Percentiles rank a stretch among this genome's conserved stretches.
These are phyloP conservation scores for Epizoanthus illoricatus DNA, from an alignment of 92 coral and sea anemone species.

Conservation along the genomic window DNA sequence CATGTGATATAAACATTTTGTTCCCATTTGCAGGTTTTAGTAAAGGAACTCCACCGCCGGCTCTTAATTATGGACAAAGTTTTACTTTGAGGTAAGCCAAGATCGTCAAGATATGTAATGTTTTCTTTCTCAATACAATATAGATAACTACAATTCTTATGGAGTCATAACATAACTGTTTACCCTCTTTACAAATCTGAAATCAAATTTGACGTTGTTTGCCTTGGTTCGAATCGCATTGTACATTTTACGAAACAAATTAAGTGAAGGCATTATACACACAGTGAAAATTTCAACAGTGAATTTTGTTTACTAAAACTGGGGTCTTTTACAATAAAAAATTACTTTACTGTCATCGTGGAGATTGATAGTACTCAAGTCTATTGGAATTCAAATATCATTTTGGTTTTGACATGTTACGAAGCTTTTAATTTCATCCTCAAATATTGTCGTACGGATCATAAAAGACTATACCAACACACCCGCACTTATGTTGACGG, in stretches of 20 bases:
- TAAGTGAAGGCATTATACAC: no score
- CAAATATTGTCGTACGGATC: constrained; percentile 5
- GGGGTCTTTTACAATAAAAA: neutral
- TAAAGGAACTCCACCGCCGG: constrained; percentile 27
- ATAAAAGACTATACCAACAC: neutral
- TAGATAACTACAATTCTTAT: neutral
- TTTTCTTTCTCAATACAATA: neutral
- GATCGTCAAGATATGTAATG: neutral
- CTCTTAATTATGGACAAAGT: constrained; percentile 34
- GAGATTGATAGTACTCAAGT: neutral
- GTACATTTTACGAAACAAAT: no score
- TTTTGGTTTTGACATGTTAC: constrained; percentile 19
- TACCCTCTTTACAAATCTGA: no score
- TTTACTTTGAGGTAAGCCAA: constrained; percentile 38
- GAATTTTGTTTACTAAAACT: neutral
- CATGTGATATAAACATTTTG: neutral
- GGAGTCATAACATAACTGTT: no score
- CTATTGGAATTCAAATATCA: neutral
- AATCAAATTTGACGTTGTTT: no score
- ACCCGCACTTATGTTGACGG: constrained; percentile 3
- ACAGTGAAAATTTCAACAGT: neutral
- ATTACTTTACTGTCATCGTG: neutral
- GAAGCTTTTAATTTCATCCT: neutral
- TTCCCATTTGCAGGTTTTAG: constrained; percentile 18
- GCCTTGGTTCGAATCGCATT: no score